These are phyloP conservation scores for Chaetophractus vellerosus DNA, from an alignment of 2,797 vertebrate genomes.

Conservation along the genomic window DNA sequence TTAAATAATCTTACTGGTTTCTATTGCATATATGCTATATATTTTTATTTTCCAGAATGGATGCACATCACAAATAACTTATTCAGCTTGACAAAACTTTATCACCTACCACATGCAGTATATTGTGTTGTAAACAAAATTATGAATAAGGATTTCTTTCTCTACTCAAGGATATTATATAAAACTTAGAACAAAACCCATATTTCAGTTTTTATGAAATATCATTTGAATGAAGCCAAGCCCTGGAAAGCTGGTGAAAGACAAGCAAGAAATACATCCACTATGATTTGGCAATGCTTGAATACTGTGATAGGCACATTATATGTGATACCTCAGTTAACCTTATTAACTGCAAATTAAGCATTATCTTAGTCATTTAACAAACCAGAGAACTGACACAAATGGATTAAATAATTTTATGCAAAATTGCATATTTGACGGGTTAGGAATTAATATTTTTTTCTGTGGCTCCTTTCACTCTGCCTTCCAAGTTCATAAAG, in stretches of 20 bases:
- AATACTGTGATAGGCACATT: not conserved
- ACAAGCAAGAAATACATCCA: not conserved
- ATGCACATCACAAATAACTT: not conserved
- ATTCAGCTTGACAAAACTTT: not conserved
- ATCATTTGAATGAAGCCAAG: not conserved
- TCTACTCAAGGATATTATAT: not conserved
- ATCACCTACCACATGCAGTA: not conserved
- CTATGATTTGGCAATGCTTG: not conserved
- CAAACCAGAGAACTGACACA: not conserved
- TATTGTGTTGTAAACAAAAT: not conserved
- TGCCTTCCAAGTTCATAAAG: not conserved
- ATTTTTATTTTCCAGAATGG: constrained; percentile 32
- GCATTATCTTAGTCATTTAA: not conserved
- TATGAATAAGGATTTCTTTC: not conserved
- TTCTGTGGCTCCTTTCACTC: not conserved
- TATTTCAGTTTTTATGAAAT: constrained; percentile 15
- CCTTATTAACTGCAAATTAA: not conserved
- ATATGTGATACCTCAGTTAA: not conserved
- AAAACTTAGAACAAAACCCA: not conserved
- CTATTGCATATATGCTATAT: not conserved
- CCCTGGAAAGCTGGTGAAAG: not conserved
- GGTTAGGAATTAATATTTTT: not conserved
- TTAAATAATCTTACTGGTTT: not conserved
- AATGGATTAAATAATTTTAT: not conserved
- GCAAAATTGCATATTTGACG: not conserved